phyloP scores from a whole-genome alignment of 2,888 invertebrate genomes.

The Protodeltote pygarga region DNA sequence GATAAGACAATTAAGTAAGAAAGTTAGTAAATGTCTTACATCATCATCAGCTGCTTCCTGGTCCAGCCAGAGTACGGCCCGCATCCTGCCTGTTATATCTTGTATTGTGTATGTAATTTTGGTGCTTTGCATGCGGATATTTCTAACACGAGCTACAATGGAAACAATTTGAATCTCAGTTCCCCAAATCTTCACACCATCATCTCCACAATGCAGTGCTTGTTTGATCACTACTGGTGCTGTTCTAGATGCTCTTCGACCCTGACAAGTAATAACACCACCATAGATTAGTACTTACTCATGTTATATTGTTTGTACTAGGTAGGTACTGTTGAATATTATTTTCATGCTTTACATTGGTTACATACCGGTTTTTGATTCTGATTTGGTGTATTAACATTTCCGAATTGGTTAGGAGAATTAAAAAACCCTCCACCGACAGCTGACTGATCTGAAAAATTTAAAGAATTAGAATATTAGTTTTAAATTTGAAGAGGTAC shows the following conservation, averaged over 20 bases:
- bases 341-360: neutral
- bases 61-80: constrained; percentile 81
- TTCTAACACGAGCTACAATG: constrained; percentile 75
- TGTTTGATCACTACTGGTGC: constrained; percentile 83
- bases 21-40: too few relatives aligned
- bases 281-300: neutral
- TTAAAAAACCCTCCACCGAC: constrained; percentile 83
- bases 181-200: constrained; percentile 84
- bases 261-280: constrained; percentile 58
- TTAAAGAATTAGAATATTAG: neutral
- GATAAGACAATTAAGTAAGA: too few relatives aligned
- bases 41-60: constrained; percentile 83
- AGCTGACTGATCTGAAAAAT: constrained; percentile 76
- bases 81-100: constrained; percentile 83
- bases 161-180: constrained; percentile 82
- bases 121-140: constrained; percentile 80
- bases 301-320: neutral
- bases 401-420: constrained; percentile 80
- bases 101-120: constrained; percentile 84
- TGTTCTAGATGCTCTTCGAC: constrained; percentile 78
- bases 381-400: constrained; percentile 78
- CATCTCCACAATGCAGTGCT: constrained; percentile 80
- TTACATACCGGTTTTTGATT: constrained; percentile 73
- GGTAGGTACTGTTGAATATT: neutral
- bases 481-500: neutral